A percentile compares a stretch with the other conserved stretches of the same genome.
Conservation (phyloP, 2,113 vertebrate genomes). For the Hippocampus barbouri region DNA sequence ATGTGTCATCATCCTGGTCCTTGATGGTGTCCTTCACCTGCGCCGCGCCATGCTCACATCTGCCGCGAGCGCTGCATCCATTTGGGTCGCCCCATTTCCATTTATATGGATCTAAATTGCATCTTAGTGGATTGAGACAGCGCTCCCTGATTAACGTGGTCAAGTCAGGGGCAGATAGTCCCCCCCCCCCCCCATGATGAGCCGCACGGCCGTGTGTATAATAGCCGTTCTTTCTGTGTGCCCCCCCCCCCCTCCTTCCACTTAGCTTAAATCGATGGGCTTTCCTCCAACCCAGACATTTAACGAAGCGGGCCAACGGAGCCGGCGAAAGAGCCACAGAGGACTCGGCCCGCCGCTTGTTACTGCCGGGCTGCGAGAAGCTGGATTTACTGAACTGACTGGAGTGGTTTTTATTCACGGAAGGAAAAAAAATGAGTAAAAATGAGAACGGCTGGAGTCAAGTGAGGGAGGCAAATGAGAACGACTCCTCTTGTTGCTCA, state of each 20-base stretch:
- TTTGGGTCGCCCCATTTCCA: constrained; percentile 52
- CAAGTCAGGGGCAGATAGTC: constrained; percentile 46
- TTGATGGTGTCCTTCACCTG: constrained; percentile 40
- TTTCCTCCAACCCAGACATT: constrained; percentile 60
- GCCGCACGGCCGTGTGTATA: constrained; percentile 37
- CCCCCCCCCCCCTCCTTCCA: constrained; percentile 29
- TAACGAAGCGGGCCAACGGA: constrained; percentile 55
- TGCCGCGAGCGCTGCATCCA: constrained; percentile 12
- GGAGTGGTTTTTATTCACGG: constrained; percentile 55
- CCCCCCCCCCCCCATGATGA: constrained; percentile 29
- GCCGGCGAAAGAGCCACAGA: constrained; percentile 52
- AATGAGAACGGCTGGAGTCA: constrained; percentile 11
- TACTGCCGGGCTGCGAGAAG: constrained; percentile 36
- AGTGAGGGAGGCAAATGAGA: constrained; percentile 19
- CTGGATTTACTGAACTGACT: constrained; percentile 56
- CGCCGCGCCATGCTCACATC: neutral
- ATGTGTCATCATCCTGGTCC: constrained; percentile 15
- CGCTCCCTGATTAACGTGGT: constrained; percentile 60
- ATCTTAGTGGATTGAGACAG: constrained; percentile 46
- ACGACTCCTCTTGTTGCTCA: constrained; percentile 16
- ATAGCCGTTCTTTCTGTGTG: constrained; percentile 20
- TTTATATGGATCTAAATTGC: constrained; percentile 62
- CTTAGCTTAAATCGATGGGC: constrained; percentile 70
- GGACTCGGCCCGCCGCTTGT: constrained; percentile 49
- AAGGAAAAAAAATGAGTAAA: constrained; percentile 29